Conservation (phyloP, 2,797 vertebrate genomes). For the Urophycis tenuis region DNA sequence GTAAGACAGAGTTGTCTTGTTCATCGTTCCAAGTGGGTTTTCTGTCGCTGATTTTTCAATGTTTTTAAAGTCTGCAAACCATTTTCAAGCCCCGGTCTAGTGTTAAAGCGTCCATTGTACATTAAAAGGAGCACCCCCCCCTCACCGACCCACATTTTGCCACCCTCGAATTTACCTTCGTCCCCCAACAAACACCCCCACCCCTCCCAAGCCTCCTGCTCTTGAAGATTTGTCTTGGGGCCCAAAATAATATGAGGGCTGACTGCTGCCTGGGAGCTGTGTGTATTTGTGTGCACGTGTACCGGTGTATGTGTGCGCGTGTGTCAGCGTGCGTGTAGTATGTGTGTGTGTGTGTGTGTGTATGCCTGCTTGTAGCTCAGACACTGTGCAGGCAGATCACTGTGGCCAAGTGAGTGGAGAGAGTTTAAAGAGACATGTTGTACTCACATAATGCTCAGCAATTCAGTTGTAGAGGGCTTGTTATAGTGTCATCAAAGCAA, state of each 20-base stretch:
- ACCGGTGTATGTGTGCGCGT: background rate
- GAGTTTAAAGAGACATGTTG: background rate
- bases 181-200: conserved; percentile 9
- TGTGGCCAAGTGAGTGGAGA: background rate
- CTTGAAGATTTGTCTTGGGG: conserved; percentile 43
- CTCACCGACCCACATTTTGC: conserved; percentile 54
- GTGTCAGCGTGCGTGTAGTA: background rate
- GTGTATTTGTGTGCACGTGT: conserved; percentile 7
- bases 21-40: conserved; percentile 30
- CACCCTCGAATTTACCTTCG: conserved; percentile 14
- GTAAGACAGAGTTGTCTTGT: conserved; percentile 34
- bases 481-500: background rate
- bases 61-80: conserved; percentile 54
- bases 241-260: conserved; percentile 46
- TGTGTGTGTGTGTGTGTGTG: background rate
- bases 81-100: conserved; percentile 48
- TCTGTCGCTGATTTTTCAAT: conserved; percentile 34
- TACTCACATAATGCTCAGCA: background rate
- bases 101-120: conserved; percentile 58
- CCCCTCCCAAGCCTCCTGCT: conserved; percentile 28
- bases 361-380: background rate
- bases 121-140: conserved; percentile 50
- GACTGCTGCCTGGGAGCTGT: conserved; percentile 29
- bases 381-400: conserved; percentile 20
- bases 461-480: background rate